These are phyloP conservation scores for Apogon hyalosoma DNA, from an alignment of 2,797 vertebrate genomes.

Conservation along the genomic window DNA sequence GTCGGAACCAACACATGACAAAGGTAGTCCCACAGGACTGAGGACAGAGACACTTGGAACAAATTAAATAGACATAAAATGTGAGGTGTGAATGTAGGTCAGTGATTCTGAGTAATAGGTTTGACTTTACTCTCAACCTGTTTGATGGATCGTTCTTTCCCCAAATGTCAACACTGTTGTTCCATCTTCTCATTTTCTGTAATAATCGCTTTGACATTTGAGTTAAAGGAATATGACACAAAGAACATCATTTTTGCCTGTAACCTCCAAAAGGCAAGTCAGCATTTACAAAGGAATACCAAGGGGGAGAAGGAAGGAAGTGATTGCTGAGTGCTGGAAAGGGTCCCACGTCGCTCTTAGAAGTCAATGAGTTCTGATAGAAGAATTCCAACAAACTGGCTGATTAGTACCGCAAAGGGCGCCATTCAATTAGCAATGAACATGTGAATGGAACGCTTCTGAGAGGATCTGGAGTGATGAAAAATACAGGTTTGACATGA, in stretches of 20 bases:
- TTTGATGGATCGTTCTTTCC: no score
- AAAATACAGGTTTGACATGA: slow-evolving; percentile 82
- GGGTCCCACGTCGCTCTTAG: slow-evolving; percentile 64
- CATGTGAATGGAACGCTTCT: slow-evolving; percentile 77
- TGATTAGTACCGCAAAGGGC: slow-evolving; percentile 80
- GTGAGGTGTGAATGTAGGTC: no score
- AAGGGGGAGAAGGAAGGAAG: slow-evolving; percentile 70
- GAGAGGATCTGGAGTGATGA: slow-evolving; percentile 77
- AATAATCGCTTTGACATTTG: neutral
- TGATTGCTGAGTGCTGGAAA: slow-evolving; percentile 70
- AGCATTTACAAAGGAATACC: slow-evolving; percentile 44
- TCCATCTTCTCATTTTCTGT: no score
- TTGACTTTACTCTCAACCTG: no score
- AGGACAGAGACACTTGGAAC: no score
- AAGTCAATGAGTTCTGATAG: slow-evolving; percentile 72
- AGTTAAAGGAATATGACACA: slow-evolving; percentile 37
- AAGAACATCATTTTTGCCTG: slow-evolving; percentile 37
- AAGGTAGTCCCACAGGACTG: no score
- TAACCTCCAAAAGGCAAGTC: slow-evolving; percentile 47
- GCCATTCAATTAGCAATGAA: slow-evolving; percentile 82
- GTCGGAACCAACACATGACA: no score
- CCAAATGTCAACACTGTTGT: no score
- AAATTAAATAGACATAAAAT: no score
- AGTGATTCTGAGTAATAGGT: no score
- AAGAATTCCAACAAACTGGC: slow-evolving; percentile 76